Percentiles rank a stretch among this genome's conserved stretches.
Evolutionary conservation across 2,888 invertebrate species (phyloP).

Genomic region (Oligia strigilis): DNA sequence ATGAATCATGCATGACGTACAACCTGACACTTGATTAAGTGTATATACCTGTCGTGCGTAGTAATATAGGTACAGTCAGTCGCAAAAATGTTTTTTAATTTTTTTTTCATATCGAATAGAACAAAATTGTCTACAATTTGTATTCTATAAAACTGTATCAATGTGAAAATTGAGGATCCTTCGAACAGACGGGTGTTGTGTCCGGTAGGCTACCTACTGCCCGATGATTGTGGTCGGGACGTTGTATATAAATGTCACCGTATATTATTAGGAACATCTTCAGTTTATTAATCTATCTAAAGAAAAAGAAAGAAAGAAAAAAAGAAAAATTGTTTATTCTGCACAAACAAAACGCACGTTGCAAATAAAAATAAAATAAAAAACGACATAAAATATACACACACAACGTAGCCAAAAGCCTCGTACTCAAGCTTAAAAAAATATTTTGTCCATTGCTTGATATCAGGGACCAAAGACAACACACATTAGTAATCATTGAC

Average conservation of each 20-base stretch:
- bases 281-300: background rate
- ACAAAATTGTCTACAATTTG: background rate
- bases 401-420: too few species aligned
- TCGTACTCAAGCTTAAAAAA: too few species aligned
- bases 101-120: too few species aligned
- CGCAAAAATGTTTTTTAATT: background rate
- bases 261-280: background rate
- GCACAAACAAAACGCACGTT: too few species aligned
- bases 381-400: too few species aligned
- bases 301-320: too few species aligned
- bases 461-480: too few species aligned
- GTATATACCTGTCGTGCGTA: slow-evolving; percentile 18
- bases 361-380: too few species aligned
- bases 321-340: too few species aligned
- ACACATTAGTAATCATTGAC: too few species aligned
- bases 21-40: slow-evolving; percentile 40
- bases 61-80: slow-evolving; percentile 3
- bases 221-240: background rate
- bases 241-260: background rate
- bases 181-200: background rate
- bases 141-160: background rate
- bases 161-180: background rate
- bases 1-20: slow-evolving; percentile 35
- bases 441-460: too few species aligned
- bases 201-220: too few species aligned